Conservation (phyloP, 2,888 invertebrate species). For the Minunthozetes semirufus region DNA sequence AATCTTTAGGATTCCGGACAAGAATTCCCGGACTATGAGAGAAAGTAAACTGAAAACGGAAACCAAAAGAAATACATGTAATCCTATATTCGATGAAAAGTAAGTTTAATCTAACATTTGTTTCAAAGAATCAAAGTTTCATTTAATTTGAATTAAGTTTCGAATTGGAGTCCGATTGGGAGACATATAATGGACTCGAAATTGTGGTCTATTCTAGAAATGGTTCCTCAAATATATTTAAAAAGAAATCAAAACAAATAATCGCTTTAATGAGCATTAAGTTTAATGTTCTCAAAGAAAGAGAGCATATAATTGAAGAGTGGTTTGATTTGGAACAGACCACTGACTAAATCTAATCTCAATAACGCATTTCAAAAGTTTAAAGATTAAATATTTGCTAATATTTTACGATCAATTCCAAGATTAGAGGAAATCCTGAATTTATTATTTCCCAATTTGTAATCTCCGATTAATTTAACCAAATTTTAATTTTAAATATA, state of each 20-base stretch:
- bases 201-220: neutral
- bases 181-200: neutral
- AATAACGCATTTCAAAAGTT: too few species aligned
- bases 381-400: too few species aligned
- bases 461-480: too few species aligned
- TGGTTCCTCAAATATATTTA: slow-evolving; percentile 2
- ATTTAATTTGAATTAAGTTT: neutral
- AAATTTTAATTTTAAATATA: too few species aligned
- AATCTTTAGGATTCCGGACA: slow-evolving; percentile 73
- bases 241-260: slow-evolving; percentile 10
- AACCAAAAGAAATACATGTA: slow-evolving; percentile 75
- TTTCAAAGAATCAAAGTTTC: neutral
- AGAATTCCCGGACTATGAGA: slow-evolving; percentile 51
- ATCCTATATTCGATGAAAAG: slow-evolving; percentile 78
- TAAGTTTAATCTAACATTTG: neutral
- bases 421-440: too few species aligned
- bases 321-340: slow-evolving; percentile 35
- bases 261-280: slow-evolving; percentile 3
- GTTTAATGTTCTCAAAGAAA: neutral
- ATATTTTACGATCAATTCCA: too few species aligned
- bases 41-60: slow-evolving; percentile 47
- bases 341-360: neutral
- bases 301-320: neutral
- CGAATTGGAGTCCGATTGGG: neutral
- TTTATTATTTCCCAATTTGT: too few species aligned